Evolutionary conservation across 2,888 invertebrate species (phyloP), one percentile per base, ranked within the genome.

Genomic region (Hypsopygia costalis): DNA sequence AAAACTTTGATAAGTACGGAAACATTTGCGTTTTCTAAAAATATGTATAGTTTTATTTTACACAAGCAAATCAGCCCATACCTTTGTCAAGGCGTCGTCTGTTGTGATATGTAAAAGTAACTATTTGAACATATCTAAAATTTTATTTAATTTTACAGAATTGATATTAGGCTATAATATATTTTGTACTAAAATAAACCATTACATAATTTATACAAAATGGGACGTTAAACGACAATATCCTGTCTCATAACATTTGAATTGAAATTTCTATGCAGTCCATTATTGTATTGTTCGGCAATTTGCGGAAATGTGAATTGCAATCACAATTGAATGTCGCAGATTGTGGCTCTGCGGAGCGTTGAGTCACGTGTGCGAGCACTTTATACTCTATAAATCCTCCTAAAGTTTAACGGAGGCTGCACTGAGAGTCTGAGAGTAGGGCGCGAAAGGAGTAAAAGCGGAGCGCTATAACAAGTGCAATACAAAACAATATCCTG

Each of bases 1-100:
- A 74, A 76, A 81, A 77, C 75, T 80, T 78, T n/a, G n/a, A 72
- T 72, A 70, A 79, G 74, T 76, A 75, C 74, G 78, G 70, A 68
- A 78, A 78, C 78, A 71, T 74, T 73, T 46, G 55, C 58, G 63
- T 55, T 65, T 58, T 56, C 50, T 52, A 71, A 73, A 79, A 79
- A 72, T 75, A 16, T 16, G 16, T 16, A 76, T 75, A 66, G 68
- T 66, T 66, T 63, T 67, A 72, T 77, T 76, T 77, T 72, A 67
- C 68, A 72, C 65, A 62, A 61, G 46, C 58, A n/a, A n/a, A n/a
- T n/a, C n/a, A n/a, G n/a, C n/a, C n/a, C n/a, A n/a, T n/a, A n/a
- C n/a, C n/a, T n/a, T n/a, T n/a, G n/a, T n/a, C n/a, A n/a, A n/a
- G n/a, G n/a, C n/a, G n/a, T n/a, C n/a, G n/a, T n/a, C n/a, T n/a